phyloP scores from a whole-genome alignment of 1,140 invertebrate species.

The Oncopodura yosiiana region DNA sequence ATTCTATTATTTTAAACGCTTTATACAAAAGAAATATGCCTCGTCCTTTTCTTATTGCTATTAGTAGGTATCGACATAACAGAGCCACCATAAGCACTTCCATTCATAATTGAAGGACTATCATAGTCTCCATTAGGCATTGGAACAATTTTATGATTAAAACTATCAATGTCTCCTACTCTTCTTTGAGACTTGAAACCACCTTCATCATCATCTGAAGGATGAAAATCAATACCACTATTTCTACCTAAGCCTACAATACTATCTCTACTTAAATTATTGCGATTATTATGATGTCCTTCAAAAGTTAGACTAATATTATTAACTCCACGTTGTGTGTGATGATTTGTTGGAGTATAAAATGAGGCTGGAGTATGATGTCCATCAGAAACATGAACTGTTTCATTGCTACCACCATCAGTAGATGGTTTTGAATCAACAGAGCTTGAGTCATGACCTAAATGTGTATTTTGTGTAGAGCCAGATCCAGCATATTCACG shows the following conservation, averaged over 20 bases:
- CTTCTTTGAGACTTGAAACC: slow-evolving; percentile 24
- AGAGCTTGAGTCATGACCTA: slow-evolving; percentile 32
- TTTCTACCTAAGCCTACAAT: slow-evolving; percentile 1
- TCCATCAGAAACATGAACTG: slow-evolving; percentile 24
- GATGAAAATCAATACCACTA: slow-evolving; percentile 7
- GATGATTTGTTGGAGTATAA: slow-evolving; percentile 15
- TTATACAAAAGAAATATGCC: slow-evolving; percentile 35
- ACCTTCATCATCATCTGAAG: slow-evolving; percentile 33
- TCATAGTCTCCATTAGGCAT: slow-evolving; percentile 34
- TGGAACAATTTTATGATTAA: slow-evolving; percentile 32
- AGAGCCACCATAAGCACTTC: slow-evolving; percentile 30
- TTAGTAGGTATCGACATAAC: slow-evolving; percentile 31
- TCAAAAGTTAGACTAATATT: slow-evolving; percentile 6
- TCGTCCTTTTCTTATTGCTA: slow-evolving; percentile 32
- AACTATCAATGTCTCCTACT: slow-evolving; percentile 19
- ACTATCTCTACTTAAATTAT: slow-evolving; percentile 18
- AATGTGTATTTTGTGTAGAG: slow-evolving; percentile 19
- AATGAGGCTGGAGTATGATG: slow-evolving; percentile 19
- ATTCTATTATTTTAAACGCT: not conserved
- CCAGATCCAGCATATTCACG: slow-evolving; percentile 30
- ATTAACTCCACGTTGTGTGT: slow-evolving; percentile 3
- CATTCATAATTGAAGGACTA: slow-evolving; percentile 32
- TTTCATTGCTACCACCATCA: slow-evolving; percentile 28
- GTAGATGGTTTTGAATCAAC: slow-evolving; percentile 30
- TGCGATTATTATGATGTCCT: not conserved